Conservation (phyloP, 2,797 vertebrate species). For the Myotis myotis region DNA sequence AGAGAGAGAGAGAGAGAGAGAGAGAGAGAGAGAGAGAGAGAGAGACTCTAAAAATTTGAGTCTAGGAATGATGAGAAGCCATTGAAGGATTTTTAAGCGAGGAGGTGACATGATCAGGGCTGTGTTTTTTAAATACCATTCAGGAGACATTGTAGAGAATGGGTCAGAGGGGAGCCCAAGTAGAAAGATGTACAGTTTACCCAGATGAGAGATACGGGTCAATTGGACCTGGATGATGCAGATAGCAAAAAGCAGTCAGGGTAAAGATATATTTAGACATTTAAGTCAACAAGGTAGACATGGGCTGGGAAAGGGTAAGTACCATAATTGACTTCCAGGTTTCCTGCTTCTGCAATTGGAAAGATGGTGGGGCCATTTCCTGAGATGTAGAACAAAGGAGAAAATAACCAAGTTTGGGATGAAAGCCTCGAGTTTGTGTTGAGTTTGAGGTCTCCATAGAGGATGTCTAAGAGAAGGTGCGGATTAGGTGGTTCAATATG, state of each 20-base stretch:
- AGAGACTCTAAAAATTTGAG: neutral
- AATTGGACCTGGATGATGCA: neutral
- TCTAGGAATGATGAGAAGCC: neutral
- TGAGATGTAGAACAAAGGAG: neutral
- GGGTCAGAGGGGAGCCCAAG: neutral
- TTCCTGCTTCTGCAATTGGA: neutral
- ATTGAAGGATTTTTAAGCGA: neutral
- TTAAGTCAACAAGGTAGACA: neutral
- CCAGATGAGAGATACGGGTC: neutral
- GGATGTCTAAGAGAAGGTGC: neutral
- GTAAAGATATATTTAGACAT: neutral
- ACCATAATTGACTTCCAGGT: neutral
- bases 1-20: fast-evolving
- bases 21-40: fast-evolving
- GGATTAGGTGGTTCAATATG: neutral
- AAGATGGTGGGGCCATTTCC: neutral
- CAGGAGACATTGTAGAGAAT: neutral
- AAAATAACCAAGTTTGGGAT: neutral
- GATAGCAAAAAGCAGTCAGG: neutral
- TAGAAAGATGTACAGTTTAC: neutral
- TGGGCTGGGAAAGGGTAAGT: neutral
- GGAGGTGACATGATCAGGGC: neutral
- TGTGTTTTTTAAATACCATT: neutral
- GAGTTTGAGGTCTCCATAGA: neutral
- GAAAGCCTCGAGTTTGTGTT: neutral